Conservation (phyloP, 2,888 invertebrate genomes). For the Cerastis rubricosa region DNA sequence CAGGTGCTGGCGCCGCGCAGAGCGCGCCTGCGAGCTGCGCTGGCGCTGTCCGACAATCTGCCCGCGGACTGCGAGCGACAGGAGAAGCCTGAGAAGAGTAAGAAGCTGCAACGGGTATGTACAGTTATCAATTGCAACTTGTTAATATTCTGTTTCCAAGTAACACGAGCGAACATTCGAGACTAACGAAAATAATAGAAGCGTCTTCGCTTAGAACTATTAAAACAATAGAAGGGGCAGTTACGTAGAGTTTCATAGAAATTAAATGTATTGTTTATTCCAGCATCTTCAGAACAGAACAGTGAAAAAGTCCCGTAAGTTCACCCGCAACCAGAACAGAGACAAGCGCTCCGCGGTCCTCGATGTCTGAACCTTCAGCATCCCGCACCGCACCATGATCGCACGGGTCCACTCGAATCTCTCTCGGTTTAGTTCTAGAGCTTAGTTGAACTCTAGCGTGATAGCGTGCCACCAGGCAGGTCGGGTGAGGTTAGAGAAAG, state of each 20-base stretch:
- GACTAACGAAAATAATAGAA: neutral
- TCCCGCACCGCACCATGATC: neutral
- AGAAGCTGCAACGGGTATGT: conserved; percentile 93
- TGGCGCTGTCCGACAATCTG: conserved; percentile 92
- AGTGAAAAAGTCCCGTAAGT: neutral
- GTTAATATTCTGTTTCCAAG: neutral
- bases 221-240: too few species aligned
- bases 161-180: neutral
- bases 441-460: too few species aligned
- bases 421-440: too few species aligned
- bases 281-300: conserved; percentile 11
- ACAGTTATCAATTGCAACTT: neutral
- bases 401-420: too few species aligned
- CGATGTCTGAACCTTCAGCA: conserved; percentile 75
- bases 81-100: conserved; percentile 89
- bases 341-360: conserved; percentile 96
- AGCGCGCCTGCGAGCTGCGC: conserved; percentile 90
- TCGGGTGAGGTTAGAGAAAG: too few species aligned
- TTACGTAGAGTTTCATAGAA: neutral
- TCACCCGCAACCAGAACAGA: conserved; percentile 95
- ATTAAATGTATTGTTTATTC: conserved; percentile 62
- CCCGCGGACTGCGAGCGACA: conserved; percentile 78
- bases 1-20: conserved; percentile 94
- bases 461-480: too few species aligned
- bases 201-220: neutral